These are phyloP conservation scores for Nyctalus aviator DNA, from an alignment of 2,797 vertebrate species.

Conservation along the genomic window DNA sequence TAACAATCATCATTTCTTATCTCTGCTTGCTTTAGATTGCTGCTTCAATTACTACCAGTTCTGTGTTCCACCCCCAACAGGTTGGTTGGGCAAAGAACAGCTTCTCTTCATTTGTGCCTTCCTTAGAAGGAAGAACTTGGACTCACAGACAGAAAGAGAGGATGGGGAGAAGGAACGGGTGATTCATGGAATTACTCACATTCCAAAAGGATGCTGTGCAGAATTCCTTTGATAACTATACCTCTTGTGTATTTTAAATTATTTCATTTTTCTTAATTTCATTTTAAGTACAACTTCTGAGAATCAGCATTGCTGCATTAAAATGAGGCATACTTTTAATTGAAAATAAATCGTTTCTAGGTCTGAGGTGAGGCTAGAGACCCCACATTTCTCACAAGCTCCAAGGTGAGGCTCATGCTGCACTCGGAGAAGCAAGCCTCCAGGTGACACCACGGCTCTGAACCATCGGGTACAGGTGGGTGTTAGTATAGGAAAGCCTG, in stretches of 20 bases:
- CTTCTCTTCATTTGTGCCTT: slow-evolving; percentile 22
- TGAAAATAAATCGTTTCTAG: not conserved
- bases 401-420: not conserved
- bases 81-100: not conserved
- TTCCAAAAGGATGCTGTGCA: not conserved
- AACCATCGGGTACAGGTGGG: not conserved
- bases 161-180: not conserved
- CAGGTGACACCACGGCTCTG: not conserved
- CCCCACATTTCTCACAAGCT: not conserved
- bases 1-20: slow-evolving; percentile 80
- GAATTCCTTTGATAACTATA: not conserved
- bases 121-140: not conserved
- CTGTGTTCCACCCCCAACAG: not conserved
- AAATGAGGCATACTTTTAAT: not conserved
- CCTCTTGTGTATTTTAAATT: not conserved
- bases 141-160: not conserved
- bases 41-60: slow-evolving; percentile 61
- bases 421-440: not conserved
- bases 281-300: not conserved
- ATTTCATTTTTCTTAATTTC: slow-evolving; percentile 48
- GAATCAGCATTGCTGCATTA: not conserved
- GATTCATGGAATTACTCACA: not conserved
- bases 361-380: not conserved
- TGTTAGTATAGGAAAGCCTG: not conserved
- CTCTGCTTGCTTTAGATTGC: slow-evolving; percentile 65